A percentile compares a stretch with the other conserved stretches of the same genome.
phyloP scores from a whole-genome alignment of 2,888 invertebrate species.

The Lycocerus yunnanus region DNA sequence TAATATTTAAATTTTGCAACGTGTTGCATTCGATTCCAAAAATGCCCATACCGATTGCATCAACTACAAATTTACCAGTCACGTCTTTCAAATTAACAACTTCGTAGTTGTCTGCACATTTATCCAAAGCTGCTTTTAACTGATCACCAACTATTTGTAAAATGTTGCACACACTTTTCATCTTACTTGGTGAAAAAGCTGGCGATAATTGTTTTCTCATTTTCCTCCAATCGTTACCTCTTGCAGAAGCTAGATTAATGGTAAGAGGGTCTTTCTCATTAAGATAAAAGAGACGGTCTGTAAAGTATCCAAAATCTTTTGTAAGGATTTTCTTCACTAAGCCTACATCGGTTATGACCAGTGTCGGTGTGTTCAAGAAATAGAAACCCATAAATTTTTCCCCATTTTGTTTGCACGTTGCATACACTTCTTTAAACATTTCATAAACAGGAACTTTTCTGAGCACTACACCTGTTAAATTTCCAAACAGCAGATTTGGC shows the following conservation, averaged over 20 bases:
- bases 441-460: neutral
- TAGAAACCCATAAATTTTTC: conserved; percentile 19
- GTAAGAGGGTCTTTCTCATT: conserved; percentile 52
- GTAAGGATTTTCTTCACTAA: conserved; percentile 52
- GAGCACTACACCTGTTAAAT: neutral
- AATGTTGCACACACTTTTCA: conserved; percentile 56
- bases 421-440: neutral
- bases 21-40: conserved; percentile 54
- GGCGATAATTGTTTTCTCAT: conserved; percentile 58
- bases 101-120: neutral
- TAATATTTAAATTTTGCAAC: conserved; percentile 51
- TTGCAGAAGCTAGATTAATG: conserved; percentile 49
- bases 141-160: conserved; percentile 49
- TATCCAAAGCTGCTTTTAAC: conserved; percentile 37
- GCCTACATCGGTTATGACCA: conserved; percentile 45
- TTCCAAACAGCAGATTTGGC: neutral
- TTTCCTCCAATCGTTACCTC: conserved; percentile 57
- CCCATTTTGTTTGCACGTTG: conserved; percentile 6
- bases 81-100: conserved; percentile 37
- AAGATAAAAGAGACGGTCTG: conserved; percentile 52
- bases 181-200: conserved; percentile 58
- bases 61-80: conserved; percentile 48
- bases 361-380: conserved; percentile 18
- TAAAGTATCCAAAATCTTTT: conserved; percentile 55
- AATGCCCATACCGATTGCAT: conserved; percentile 51